phyloP scores from a whole-genome alignment of 2,113 vertebrate species.

The Benthochromis sp. region DNA sequence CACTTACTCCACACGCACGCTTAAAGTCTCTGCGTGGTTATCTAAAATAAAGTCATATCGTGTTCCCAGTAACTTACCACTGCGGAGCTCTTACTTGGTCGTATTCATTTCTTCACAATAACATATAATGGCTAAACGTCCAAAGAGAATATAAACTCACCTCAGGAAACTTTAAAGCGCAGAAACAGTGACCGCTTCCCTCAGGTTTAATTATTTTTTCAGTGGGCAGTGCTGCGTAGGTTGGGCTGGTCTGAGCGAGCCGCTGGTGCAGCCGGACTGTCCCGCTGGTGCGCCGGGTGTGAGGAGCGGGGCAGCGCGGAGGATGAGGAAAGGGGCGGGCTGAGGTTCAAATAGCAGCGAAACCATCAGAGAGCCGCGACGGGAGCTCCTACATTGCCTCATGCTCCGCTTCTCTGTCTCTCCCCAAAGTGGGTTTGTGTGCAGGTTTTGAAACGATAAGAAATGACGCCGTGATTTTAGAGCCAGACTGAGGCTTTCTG shows the following conservation, averaged over 20 bases:
- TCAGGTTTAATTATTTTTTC: not conserved
- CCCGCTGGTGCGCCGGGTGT: slow-evolving; percentile 16
- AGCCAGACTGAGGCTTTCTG: not conserved
- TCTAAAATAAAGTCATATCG: not conserved
- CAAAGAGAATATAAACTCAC: slow-evolving; percentile 17
- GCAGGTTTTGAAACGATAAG: not conserved
- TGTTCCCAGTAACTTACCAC: not conserved
- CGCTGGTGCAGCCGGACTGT: slow-evolving; percentile 23
- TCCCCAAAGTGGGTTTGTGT: not conserved
- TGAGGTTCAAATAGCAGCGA: not conserved
- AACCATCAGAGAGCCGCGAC: not conserved
- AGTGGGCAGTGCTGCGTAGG: not conserved
- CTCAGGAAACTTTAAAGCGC: not conserved
- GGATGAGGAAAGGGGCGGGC: slow-evolving; percentile 44
- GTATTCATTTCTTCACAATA: not conserved
- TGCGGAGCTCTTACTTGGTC: not conserved
- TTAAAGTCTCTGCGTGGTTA: not conserved
- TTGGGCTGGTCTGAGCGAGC: not conserved
- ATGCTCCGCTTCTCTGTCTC: not conserved
- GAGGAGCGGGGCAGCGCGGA: slow-evolving; percentile 16
- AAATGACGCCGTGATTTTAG: not conserved
- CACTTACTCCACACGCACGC: not conserved
- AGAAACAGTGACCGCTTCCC: not conserved
- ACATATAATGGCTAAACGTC: not conserved
- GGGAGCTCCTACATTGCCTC: not conserved